Conservation (phyloP, 1,140 invertebrate genomes). For the Homalodisca vitripennis region DNA sequence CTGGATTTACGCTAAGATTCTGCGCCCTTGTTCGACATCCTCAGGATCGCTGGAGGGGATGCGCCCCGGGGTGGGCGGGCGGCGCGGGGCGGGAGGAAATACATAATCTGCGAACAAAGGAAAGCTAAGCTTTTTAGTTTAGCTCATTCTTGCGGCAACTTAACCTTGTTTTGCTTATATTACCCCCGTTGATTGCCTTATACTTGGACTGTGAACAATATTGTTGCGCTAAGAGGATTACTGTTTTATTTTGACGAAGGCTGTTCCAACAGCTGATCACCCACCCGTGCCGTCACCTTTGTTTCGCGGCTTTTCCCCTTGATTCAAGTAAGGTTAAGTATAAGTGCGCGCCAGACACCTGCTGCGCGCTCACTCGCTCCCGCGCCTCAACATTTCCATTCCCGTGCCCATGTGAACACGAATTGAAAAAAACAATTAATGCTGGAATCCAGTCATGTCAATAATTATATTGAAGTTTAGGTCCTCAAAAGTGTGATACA, state of each 20-base stretch:
- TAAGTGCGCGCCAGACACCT: background rate
- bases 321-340: background rate
- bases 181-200: constrained; percentile 10
- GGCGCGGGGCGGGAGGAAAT: constrained; percentile 1
- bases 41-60: constrained; percentile 25
- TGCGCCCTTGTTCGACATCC: constrained; percentile 32
- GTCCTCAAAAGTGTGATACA: too few relatives aligned
- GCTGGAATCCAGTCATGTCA: too few relatives aligned
- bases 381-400: too few relatives aligned
- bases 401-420: too few relatives aligned
- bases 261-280: background rate
- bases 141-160: constrained; percentile 30
- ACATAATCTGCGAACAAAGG: constrained; percentile 28
- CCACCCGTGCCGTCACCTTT: background rate
- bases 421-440: too few relatives aligned
- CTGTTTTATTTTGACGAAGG: constrained; percentile 21
- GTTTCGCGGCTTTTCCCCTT: background rate
- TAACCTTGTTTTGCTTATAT: constrained; percentile 29
- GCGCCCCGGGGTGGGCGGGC: background rate
- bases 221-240: constrained; percentile 21
- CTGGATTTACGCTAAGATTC: constrained; percentile 37
- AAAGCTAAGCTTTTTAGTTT: constrained; percentile 28
- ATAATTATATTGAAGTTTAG: too few relatives aligned
- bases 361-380: too few relatives aligned
- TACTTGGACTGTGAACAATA: constrained; percentile 19